These are phyloP conservation scores for Stylophora pistillata DNA, from an alignment of 64 coral and sea anemone genomes.

Conservation along the genomic window DNA sequence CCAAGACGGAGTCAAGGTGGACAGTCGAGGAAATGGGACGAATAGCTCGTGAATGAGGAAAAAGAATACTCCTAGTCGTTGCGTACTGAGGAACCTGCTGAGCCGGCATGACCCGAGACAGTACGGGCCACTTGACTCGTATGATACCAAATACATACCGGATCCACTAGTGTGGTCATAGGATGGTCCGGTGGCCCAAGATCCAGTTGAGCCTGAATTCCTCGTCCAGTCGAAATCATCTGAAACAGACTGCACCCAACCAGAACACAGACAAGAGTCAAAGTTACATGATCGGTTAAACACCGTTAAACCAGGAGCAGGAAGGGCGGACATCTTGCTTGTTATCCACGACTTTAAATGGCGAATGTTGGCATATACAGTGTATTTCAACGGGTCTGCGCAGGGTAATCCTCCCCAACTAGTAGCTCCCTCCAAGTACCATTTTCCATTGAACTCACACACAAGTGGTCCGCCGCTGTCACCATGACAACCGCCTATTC, in stretches of 20 bases:
- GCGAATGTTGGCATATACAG: not conserved
- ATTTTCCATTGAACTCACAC: conserved; percentile 15
- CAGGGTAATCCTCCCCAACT: not conserved
- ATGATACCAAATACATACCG: not conserved
- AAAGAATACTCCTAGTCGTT: too few relatives aligned
- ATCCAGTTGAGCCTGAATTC: conserved; percentile 54
- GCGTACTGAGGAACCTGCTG: too few relatives aligned
- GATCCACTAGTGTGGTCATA: conserved; percentile 48
- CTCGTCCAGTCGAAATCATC: conserved; percentile 84
- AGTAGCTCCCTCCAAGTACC: conserved; percentile 12
- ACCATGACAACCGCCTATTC: conserved; percentile 33
- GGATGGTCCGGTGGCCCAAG: conserved; percentile 50
- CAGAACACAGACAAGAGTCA: conserved; percentile 61
- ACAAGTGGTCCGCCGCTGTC: not conserved
- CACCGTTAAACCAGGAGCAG: not conserved
- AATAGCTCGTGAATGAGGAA: too few relatives aligned
- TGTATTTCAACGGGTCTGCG: not conserved
- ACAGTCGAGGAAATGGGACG: too few relatives aligned
- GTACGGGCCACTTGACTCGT: too few relatives aligned
- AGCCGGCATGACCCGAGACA: too few relatives aligned
- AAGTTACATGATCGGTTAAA: conserved; percentile 29
- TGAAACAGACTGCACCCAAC: conserved; percentile 24
- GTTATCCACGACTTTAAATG: not conserved
- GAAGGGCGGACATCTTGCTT: not conserved
- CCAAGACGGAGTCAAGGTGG: too few relatives aligned